A percentile compares a stretch with the other conserved stretches of the same genome.
phyloP scores from a whole-genome alignment of 2,113 vertebrate species.

The Corythaixoides concolor region DNA sequence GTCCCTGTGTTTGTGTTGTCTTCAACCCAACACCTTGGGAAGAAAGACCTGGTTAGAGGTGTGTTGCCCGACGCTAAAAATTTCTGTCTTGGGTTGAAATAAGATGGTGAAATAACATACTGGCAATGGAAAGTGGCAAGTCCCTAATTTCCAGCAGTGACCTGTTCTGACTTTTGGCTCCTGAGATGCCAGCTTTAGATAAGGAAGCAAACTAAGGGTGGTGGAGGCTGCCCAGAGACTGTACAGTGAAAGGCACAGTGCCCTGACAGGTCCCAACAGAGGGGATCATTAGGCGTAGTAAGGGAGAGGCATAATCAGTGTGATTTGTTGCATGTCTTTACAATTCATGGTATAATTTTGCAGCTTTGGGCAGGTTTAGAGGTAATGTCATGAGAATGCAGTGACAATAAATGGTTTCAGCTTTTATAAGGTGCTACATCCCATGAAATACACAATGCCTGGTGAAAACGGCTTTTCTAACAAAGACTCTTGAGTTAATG shows the following conservation, averaged over 20 bases:
- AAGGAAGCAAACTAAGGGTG: neutral
- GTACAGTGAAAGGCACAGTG: neutral
- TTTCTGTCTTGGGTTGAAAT: neutral
- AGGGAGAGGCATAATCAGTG: neutral
- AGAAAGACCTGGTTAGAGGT: neutral
- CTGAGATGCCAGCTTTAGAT: neutral
- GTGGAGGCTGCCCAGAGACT: neutral
- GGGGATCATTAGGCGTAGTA: neutral
- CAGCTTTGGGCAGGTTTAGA: neutral
- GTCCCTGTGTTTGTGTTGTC: neutral
- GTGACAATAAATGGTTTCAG: neutral
- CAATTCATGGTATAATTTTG: neutral
- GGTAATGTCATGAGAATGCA: neutral
- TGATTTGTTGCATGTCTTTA: neutral
- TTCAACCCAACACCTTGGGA: neutral
- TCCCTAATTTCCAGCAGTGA: neutral
- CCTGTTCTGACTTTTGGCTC: neutral
- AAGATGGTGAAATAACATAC: neutral
- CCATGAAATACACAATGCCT: neutral
- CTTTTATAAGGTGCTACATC: neutral
- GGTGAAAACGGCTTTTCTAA: neutral
- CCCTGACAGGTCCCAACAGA: neutral
- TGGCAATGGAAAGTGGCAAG: rapidly evolving
- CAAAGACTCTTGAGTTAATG: neutral
- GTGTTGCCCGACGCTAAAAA: neutral